A percentile compares a stretch with the other conserved stretches of the same genome.
Conservation (phyloP, 1,140 invertebrate genomes). For the Lerema accius region DNA sequence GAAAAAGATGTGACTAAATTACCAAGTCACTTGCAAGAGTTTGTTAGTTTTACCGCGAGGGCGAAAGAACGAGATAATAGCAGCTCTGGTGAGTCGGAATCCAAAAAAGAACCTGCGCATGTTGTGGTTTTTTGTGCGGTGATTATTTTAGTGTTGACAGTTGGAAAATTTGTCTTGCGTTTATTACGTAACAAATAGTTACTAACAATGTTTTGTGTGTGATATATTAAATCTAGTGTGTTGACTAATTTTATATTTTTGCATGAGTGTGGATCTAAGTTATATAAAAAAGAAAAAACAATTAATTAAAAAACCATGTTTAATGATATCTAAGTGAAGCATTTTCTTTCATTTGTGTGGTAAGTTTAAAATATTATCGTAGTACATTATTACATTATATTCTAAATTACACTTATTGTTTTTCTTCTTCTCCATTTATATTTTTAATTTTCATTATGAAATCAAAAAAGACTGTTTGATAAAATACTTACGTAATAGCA, state of each 20-base stretch:
- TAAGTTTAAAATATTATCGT: conserved; percentile 13
- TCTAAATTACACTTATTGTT: not conserved
- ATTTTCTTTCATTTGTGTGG: not conserved
- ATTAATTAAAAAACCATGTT: too few relatives aligned
- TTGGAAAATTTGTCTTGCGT: conserved; percentile 70
- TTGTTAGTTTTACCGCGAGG: conserved; percentile 85
- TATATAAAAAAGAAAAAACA: not conserved
- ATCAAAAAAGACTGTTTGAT: too few relatives aligned
- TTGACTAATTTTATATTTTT: not conserved
- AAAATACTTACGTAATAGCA: too few relatives aligned
- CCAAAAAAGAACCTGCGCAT: conserved; percentile 68
- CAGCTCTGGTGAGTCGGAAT: conserved; percentile 67
- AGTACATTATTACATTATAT: too few relatives aligned
- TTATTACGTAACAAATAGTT: conserved; percentile 54
- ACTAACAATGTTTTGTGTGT: conserved; percentile 24
- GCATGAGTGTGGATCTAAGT: conserved; percentile 27
- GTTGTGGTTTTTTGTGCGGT: conserved; percentile 78
- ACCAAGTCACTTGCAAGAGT: conserved; percentile 89
- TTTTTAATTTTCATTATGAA: too few relatives aligned
- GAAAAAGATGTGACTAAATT: conserved; percentile 84
- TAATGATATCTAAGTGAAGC: not conserved
- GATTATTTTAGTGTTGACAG: conserved; percentile 69
- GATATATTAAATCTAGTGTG: conserved; percentile 20
- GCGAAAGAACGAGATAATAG: conserved; percentile 80
- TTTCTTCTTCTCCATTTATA: not conserved